phyloP scores from a whole-genome alignment of 2,797 vertebrate genomes.

The Otus scops region DNA sequence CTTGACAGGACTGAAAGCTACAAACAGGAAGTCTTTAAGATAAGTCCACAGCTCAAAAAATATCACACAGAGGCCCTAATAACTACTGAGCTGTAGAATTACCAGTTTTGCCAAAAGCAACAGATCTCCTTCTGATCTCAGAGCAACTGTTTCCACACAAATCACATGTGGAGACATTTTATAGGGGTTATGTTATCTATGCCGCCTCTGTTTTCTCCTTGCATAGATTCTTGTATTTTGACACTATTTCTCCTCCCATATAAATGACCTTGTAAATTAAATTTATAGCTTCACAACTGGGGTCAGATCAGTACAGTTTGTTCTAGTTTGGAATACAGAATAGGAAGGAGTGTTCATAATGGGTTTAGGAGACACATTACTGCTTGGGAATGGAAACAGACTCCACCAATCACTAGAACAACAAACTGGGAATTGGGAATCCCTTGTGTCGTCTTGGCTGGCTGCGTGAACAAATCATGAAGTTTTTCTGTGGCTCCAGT shows the following conservation, averaged over 20 bases:
- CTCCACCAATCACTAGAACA: slow-evolving; percentile 29
- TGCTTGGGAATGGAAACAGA: slow-evolving; percentile 29
- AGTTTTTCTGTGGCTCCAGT: slow-evolving; percentile 16
- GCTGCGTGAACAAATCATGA: slow-evolving; percentile 10
- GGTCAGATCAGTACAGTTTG: slow-evolving; percentile 49
- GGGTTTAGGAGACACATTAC: slow-evolving; percentile 8
- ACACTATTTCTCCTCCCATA: slow-evolving; percentile 49
- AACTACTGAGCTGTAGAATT: slow-evolving; percentile 32
- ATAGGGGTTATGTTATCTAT: slow-evolving; percentile 53
- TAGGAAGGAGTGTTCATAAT: slow-evolving; percentile 33
- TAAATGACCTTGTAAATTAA: slow-evolving; percentile 54
- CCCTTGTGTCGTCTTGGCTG: neutral
- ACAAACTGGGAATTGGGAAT: slow-evolving; percentile 50
- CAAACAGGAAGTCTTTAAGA: slow-evolving; percentile 49
- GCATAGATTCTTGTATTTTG: slow-evolving; percentile 50
- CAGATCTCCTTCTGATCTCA: slow-evolving; percentile 56
- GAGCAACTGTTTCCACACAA: slow-evolving; percentile 59
- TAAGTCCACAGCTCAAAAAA: slow-evolving; percentile 36
- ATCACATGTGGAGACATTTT: slow-evolving; percentile 52
- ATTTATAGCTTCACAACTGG: slow-evolving; percentile 39
- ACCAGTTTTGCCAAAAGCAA: slow-evolving; percentile 57
- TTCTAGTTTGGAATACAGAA: slow-evolving; percentile 35
- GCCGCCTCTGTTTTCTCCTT: slow-evolving; percentile 58
- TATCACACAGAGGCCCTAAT: slow-evolving; percentile 27
- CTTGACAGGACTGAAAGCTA: slow-evolving; percentile 9